Percentiles rank a stretch among this genome's conserved stretches.
Evolutionary conservation across 1,140 invertebrate species (phyloP).

Genomic region (Drosophila ercepeae): DNA sequence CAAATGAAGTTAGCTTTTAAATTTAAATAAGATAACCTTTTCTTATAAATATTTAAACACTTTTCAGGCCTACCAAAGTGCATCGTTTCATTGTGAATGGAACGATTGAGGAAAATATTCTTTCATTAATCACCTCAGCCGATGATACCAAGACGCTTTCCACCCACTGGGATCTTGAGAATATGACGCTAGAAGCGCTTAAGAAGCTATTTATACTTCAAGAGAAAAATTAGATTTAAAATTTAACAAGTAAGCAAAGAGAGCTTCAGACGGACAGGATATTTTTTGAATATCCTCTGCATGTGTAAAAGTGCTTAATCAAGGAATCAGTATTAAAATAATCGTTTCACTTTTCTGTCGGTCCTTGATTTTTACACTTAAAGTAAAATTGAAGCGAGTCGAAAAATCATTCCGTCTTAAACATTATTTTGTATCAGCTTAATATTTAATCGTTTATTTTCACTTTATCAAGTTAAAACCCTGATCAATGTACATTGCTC

Average conservation of each 20-base stretch:
- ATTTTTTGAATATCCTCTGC: too few relatives aligned
- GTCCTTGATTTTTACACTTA: too few relatives aligned
- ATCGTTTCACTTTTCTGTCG: too few relatives aligned
- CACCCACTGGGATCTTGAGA: constrained; percentile 75
- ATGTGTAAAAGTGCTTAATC: too few relatives aligned
- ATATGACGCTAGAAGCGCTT: constrained; percentile 65
- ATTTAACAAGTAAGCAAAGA: too few relatives aligned
- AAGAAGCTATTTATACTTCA: constrained; percentile 61
- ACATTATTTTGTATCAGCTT: too few relatives aligned
- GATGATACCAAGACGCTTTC: constrained; percentile 52
- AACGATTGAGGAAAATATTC: constrained; percentile 90
- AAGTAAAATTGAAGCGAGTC: too few relatives aligned
- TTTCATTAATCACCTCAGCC: constrained; percentile 73
- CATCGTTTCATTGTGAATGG: constrained; percentile 88
- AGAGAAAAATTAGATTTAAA: constrained; percentile 8
- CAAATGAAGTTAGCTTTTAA: constrained; percentile 87
- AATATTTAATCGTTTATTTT: too few relatives aligned
- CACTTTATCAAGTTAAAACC: not conserved
- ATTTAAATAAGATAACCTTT: not conserved
- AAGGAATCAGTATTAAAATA: too few relatives aligned
- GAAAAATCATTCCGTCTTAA: too few relatives aligned
- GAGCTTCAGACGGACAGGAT: too few relatives aligned
- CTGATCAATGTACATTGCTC: not conserved
- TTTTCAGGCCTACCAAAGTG: constrained; percentile 85
- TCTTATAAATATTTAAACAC: not conserved